Evolutionary conservation across 2,797 vertebrate species (phyloP).

Genomic region (Sphaeramia orbicularis): DNA sequence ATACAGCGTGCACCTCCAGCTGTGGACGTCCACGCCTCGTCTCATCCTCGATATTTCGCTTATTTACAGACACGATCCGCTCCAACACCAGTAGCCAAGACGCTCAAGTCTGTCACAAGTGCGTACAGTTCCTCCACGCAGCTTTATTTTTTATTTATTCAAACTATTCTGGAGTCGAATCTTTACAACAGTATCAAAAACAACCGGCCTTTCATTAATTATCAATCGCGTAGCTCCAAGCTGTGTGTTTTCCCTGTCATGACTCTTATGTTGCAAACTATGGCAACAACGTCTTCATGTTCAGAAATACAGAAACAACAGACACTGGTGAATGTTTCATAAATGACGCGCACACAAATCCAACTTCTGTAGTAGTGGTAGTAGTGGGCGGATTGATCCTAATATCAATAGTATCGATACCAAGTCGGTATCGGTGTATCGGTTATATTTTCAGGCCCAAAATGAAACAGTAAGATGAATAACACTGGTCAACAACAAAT

Average conservation of each 20-base stretch:
- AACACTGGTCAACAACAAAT: too few species aligned
- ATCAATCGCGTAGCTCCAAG: constrained; percentile 9
- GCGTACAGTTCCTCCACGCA: too few species aligned
- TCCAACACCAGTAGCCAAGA: constrained; percentile 1
- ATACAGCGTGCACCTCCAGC: constrained; percentile 19
- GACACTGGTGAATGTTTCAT: too few species aligned
- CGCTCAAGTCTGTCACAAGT: neutral
- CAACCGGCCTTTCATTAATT: constrained; percentile 21
- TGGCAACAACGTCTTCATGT: neutral
- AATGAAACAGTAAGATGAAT: too few species aligned
- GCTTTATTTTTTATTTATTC: too few species aligned
- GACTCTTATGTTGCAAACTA: constrained; percentile 10
- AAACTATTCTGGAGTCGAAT: neutral
- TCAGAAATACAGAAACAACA: constrained; percentile 1
- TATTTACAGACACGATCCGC: constrained; percentile 18
- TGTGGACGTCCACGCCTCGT: constrained; percentile 5
- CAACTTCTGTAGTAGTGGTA: too few species aligned
- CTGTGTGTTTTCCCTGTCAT: neutral
- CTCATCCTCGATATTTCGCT: constrained; percentile 11
- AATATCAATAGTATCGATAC: too few species aligned
- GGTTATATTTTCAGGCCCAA: too few species aligned
- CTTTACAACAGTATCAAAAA: neutral
- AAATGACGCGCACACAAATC: too few species aligned
- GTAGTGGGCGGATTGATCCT: too few species aligned
- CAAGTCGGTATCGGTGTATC: too few species aligned